Evolutionary conservation across 2,113 vertebrate genomes (phyloP).

Genomic region (Puffinus mauretanicus): DNA sequence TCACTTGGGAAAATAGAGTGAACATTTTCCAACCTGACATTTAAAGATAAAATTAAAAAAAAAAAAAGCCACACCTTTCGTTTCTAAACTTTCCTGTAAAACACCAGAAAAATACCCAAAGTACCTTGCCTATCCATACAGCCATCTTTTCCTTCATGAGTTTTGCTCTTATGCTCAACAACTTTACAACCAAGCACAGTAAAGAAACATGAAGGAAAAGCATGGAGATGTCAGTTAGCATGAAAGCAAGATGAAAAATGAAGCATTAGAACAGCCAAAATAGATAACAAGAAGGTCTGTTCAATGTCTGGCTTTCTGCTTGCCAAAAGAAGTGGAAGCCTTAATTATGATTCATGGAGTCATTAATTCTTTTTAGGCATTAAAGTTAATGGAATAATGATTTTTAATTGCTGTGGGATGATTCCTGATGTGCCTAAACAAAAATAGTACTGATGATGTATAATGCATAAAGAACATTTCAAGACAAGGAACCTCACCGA

Average conservation of each 20-base stretch:
- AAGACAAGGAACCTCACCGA: background rate
- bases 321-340: conserved; percentile 56
- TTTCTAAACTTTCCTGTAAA: background rate
- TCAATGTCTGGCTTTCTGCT: conserved; percentile 51
- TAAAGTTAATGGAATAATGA: conserved; percentile 77
- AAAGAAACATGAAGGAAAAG: conserved; percentile 12
- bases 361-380: conserved; percentile 66
- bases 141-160: background rate
- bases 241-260: conserved; percentile 56
- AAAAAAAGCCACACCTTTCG: background rate
- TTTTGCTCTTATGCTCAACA: background rate
- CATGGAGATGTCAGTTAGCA: conserved; percentile 1
- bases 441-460: conserved; percentile 56
- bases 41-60: background rate
- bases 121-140: background rate
- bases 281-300: conserved; percentile 41
- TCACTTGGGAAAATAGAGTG: background rate
- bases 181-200: background rate
- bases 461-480: conserved; percentile 43
- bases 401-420: conserved; percentile 69
- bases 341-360: conserved; percentile 75
- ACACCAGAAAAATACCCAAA: background rate
- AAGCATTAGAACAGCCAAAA: conserved; percentile 27
- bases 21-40: background rate
- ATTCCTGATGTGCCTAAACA: conserved; percentile 67